Conservation (phyloP, 2,797 vertebrate species). For the Urocyon cinereoargenteus region DNA sequence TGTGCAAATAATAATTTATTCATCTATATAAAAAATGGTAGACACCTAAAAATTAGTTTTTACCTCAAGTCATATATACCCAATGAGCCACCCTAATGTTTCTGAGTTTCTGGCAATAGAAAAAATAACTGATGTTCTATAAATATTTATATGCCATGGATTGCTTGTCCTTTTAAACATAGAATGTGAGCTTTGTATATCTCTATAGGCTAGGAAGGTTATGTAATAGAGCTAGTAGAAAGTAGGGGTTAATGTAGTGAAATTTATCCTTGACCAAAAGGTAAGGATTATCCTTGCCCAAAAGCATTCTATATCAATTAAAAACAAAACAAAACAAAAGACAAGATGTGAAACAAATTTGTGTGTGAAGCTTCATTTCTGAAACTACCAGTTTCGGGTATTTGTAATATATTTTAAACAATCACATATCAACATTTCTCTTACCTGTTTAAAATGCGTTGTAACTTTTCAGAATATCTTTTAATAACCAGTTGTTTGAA, state of each 20-base stretch:
- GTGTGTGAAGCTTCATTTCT: neutral
- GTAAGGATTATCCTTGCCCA: neutral
- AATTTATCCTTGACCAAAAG: neutral
- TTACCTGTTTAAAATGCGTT: neutral
- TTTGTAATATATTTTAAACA: neutral
- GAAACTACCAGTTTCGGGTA: neutral
- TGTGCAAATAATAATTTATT: neutral
- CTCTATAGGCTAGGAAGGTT: neutral
- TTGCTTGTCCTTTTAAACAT: neutral
- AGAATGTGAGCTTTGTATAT: neutral
- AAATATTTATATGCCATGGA: neutral
- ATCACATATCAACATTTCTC: neutral
- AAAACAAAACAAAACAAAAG: neutral
- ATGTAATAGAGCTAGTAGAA: neutral
- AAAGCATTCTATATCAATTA: neutral
- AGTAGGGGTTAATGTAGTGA: neutral
- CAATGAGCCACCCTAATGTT: neutral
- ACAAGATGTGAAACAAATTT: neutral
- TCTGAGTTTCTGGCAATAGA: neutral
- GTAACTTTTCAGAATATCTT: neutral
- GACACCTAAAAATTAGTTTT: neutral
- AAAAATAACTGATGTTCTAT: neutral
- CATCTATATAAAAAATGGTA: neutral
- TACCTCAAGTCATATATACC: neutral
- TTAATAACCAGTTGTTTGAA: neutral